Percentiles rank a stretch among this genome's conserved stretches.
phyloP scores from a whole-genome alignment of 2,888 invertebrate genomes.

The Nebria salina region DNA sequence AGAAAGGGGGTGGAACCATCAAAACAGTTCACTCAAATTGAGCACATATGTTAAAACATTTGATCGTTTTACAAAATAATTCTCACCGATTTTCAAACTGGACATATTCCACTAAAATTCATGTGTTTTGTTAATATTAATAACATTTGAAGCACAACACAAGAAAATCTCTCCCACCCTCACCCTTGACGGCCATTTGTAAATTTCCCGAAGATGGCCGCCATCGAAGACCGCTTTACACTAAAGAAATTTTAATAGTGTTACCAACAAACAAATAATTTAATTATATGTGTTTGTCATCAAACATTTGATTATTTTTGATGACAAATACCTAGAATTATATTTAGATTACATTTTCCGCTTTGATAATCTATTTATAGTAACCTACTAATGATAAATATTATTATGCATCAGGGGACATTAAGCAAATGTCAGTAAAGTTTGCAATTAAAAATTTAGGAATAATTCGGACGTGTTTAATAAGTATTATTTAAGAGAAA shows the following conservation, averaged over 20 bases:
- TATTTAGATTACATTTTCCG: too few species aligned
- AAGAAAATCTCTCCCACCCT: constrained; percentile 47
- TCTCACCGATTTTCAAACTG: constrained; percentile 71
- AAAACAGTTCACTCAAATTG: constrained; percentile 48
- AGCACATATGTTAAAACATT: constrained; percentile 37
- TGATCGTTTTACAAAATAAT: constrained; percentile 29
- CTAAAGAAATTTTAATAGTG: background rate
- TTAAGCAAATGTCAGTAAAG: too few species aligned
- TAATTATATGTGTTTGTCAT: background rate
- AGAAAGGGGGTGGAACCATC: constrained; percentile 59
- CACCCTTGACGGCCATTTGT: constrained; percentile 43
- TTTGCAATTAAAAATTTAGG: too few species aligned
- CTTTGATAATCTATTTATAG: too few species aligned
- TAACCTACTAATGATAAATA: too few species aligned
- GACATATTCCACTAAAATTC: constrained; percentile 68
- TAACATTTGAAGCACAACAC: constrained; percentile 47
- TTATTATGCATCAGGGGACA: too few species aligned
- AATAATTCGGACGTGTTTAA: too few species aligned
- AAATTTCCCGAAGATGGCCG: constrained; percentile 42
- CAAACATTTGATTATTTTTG: background rate
- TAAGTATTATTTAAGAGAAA: too few species aligned
- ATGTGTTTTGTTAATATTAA: constrained; percentile 51
- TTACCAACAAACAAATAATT: background rate
- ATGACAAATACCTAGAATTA: too few species aligned
- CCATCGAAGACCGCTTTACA: background rate